These are phyloP conservation scores for Polymixis lichenea DNA, from an alignment of 2,888 invertebrate species.

Conservation along the genomic window DNA sequence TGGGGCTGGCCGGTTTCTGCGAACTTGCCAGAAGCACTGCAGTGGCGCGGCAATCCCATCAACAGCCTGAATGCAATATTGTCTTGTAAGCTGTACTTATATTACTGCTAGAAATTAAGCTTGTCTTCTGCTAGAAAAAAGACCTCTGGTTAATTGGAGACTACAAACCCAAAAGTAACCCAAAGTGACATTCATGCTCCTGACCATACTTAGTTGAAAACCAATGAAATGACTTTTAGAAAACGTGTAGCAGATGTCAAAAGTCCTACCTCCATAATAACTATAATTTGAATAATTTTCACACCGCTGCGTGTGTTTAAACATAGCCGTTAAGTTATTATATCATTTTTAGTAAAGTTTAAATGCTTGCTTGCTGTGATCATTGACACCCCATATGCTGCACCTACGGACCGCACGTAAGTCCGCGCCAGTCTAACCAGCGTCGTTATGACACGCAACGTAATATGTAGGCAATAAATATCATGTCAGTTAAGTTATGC, in stretches of 20 bases:
- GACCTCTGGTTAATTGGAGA: neutral
- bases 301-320: constrained; percentile 60
- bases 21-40: neutral
- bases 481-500: constrained; percentile 12
- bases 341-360: constrained; percentile 55
- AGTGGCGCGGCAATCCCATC: too few relatives aligned
- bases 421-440: neutral
- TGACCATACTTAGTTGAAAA: constrained; percentile 1
- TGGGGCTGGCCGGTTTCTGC: too few relatives aligned
- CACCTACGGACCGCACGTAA: constrained; percentile 53
- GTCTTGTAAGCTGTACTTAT: neutral
- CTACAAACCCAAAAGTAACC: neutral
- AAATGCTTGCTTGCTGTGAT: constrained; percentile 54
- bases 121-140: neutral
- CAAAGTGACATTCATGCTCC: neutral
- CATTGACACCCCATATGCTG: constrained; percentile 42
- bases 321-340: constrained; percentile 60
- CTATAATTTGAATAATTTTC: constrained; percentile 46
- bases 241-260: constrained; percentile 2
- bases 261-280: neutral
- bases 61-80: neutral
- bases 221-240: neutral
- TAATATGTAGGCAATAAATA: neutral
- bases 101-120: neutral
- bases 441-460: constrained; percentile 14